Base-by-base conservation (phyloP, 2,888 invertebrate species). In the Zhuqinia jingwanae region DNA sequence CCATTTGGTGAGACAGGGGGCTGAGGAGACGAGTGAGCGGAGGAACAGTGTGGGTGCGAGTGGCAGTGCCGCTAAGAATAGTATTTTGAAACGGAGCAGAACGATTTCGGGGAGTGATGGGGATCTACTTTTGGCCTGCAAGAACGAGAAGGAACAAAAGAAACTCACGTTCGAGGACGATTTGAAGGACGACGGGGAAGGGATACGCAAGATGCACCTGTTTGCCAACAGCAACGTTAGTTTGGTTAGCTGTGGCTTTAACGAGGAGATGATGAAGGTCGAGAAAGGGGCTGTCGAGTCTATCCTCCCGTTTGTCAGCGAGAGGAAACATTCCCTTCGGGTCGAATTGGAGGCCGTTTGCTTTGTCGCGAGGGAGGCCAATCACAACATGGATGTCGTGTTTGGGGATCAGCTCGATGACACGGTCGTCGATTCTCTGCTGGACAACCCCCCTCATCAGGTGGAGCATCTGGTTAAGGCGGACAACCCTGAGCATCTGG, bases 181-280 rank as follows among this genome's bases (percentile, higher is more conserved):
- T 27, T 20, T 50, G 10, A 45, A 36, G 27, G 47, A 22, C 20
- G 17, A 79, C 8, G 30, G 30, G 17, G 80, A 63, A 20, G 36
- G n/a, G 36, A 27, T 80, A 0, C 42, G 75, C 13, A 81, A 50
- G 25, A 81, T 70, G 17, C 70, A 87, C 30, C 15, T 83, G 58
- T 30, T 88, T 65, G 90, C 96, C 0, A 97, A 97, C 92, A 97
- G 97, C 92, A 96, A 96, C 13, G 96, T 93, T 27, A 92, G 92
- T 89, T 90, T 93, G 47, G 89, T 96, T 91, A 96, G 96, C 91
- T 96, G 96, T 6, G 96, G 95, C 90, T 93, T 97, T 13, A 97
- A 96, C 92, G 97, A 97, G 91, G 95, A 95, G 91, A 92, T 95
- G 78, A 91, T 95, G 42, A 94, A 94, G 92, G 93, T 91, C 8